These are phyloP conservation scores for Phrynocephalus vlangalii DNA, from an alignment of 2,797 vertebrate genomes.

Conservation along the genomic window DNA sequence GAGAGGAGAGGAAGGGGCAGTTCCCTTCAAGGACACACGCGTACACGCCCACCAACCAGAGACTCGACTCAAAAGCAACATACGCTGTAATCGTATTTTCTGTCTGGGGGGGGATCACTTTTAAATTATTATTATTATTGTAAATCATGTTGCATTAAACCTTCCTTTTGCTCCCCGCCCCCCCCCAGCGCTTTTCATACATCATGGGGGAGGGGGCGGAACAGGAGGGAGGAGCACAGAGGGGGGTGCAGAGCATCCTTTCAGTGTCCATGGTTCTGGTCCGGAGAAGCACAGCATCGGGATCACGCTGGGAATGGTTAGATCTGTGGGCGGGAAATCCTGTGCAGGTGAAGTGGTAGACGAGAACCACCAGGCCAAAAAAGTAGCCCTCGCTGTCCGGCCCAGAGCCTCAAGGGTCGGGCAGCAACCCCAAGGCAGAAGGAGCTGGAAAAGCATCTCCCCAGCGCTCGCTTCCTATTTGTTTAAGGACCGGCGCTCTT, in stretches of 20 bases:
- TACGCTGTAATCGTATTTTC: neutral
- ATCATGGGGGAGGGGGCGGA: neutral
- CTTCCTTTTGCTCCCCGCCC: neutral
- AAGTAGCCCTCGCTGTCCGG: slow-evolving; percentile 55
- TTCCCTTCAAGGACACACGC: neutral
- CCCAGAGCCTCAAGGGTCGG: slow-evolving; percentile 56
- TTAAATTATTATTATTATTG: too few species aligned
- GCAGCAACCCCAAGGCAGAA: slow-evolving; percentile 37
- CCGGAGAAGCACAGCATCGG: neutral
- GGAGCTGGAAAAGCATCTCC: neutral
- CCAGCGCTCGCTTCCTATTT: slow-evolving; percentile 49
- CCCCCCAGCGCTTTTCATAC: neutral
- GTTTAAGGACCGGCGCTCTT: slow-evolving; percentile 52
- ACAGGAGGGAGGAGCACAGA: neutral
- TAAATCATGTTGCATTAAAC: neutral
- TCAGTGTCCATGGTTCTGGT: neutral
- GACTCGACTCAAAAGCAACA: neutral
- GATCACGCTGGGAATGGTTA: slow-evolving; percentile 49
- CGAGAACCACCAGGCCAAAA: slow-evolving; percentile 54
- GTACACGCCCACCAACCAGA: slow-evolving; percentile 23
- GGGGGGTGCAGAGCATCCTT: neutral
- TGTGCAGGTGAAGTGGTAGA: slow-evolving; percentile 58
- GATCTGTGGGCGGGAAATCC: slow-evolving; percentile 71
- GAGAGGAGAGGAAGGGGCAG: too few species aligned
- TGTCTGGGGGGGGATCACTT: too few species aligned